Evolutionary conservation across 2,113 vertebrate species (phyloP).

Genomic region (Asarcornis scutulata): DNA sequence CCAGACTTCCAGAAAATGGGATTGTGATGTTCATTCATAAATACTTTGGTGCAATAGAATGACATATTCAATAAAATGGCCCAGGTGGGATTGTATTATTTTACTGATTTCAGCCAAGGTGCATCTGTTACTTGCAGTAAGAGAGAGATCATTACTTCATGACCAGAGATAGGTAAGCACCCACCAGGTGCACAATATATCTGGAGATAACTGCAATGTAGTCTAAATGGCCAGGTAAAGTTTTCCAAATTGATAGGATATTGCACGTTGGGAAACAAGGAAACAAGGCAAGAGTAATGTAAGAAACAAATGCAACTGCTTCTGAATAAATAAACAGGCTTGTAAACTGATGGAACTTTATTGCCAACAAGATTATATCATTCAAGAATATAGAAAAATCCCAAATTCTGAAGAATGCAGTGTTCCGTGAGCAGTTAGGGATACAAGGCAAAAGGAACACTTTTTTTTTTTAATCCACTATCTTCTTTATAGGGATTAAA

Average conservation of each 20-base stretch:
- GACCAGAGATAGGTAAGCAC: background rate
- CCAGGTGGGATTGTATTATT: background rate
- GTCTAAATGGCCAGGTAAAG: background rate
- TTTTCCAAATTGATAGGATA: background rate
- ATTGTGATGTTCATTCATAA: background rate
- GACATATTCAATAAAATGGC: background rate
- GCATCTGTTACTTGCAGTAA: background rate
- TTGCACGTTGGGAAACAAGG: background rate
- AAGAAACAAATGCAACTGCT: background rate
- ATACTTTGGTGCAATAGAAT: background rate
- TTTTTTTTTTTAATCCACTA: background rate
- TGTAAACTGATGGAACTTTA: background rate
- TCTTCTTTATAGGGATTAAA: background rate
- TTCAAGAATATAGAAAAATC: background rate
- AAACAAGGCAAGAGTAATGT: background rate
- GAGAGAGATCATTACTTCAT: background rate
- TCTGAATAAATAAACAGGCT: background rate
- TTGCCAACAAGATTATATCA: background rate
- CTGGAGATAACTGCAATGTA: background rate
- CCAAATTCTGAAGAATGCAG: background rate
- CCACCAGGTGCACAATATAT: no score
- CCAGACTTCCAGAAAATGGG: background rate
- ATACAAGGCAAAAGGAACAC: background rate
- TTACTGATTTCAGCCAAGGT: background rate
- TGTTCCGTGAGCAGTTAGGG: background rate